Evolutionary conservation across 2,888 invertebrate species (phyloP), one percentile per base, ranked within the genome.

Genomic region (Ceriagrion tenellum): DNA sequence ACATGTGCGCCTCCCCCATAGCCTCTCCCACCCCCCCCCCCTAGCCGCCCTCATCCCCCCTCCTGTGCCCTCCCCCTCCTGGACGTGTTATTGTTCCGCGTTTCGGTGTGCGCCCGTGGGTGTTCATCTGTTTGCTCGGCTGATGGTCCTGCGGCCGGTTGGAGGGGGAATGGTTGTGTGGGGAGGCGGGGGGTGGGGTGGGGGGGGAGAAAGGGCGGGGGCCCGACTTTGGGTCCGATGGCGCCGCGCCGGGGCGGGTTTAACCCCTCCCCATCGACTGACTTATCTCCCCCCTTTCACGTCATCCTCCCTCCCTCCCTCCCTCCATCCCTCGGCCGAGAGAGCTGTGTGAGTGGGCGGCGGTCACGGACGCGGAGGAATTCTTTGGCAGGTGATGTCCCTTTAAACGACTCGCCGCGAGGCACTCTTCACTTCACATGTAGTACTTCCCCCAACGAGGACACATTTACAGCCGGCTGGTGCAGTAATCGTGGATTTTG

Each of bases 381-480:
- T 93, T 93, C 93, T 55, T 93, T 74, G 93, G 93, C 93, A 93
- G 93, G 93, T 93, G 93, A n/a, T n/a, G 18, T 93, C 93, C 93
- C 74, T 91, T 56, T 30, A 69, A 59, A 69, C 69, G 69, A 18
- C 69, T 56, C 16, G 59, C 47, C 47, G 47, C 47, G 47, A 4
- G 47, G 47, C 47, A 8, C 4, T 47, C 47, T 47, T 47, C n/a
- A 47, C 4, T 47, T 47, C 47, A 47, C 47, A 4, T 47, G 47
- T 47, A 47, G 47, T 47, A 47, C 47, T 47, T 47, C 47, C 47
- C 47, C 47, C n/a, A n/a, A n/a, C n/a, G n/a, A n/a, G n/a, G n/a
- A n/a, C n/a, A n/a, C n/a, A n/a, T n/a, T n/a, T n/a, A n/a, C n/a
- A n/a, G n/a, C n/a, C n/a, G n/a, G n/a, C n/a, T n/a, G n/a, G n/a